phyloP scores from a whole-genome alignment of 2,113 vertebrate genomes.

The Tauraco erythrolophus region DNA sequence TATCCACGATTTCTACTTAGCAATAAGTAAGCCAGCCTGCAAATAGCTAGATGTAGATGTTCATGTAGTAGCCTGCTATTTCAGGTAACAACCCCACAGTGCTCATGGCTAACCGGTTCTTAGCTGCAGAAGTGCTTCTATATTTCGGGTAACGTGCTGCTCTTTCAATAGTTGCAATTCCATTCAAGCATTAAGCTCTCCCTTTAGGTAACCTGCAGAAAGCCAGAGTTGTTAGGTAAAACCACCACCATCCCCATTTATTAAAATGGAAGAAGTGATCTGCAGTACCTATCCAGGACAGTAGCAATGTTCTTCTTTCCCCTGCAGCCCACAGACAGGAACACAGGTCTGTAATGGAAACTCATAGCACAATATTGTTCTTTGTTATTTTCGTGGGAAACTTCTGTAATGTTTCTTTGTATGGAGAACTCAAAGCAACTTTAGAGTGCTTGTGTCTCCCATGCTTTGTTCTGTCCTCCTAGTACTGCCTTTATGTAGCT shows the following conservation, averaged over 20 bases:
- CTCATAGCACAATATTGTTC: background rate
- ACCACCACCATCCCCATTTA: background rate
- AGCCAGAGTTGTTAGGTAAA: background rate
- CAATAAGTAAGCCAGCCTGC: background rate
- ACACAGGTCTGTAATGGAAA: background rate
- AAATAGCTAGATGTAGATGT: background rate
- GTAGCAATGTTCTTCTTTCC: background rate
- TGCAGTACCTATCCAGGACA: background rate
- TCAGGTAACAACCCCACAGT: background rate
- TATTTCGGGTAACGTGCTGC: background rate
- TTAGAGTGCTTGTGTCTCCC: background rate
- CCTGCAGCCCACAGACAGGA: background rate
- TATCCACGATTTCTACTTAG: background rate
- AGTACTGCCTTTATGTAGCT: background rate
- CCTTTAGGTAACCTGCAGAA: background rate
- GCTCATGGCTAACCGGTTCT: background rate
- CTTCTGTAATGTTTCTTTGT: conserved; percentile 7
- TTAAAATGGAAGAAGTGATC: background rate
- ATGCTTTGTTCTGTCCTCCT: background rate
- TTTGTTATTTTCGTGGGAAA: background rate
- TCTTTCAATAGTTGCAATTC: background rate
- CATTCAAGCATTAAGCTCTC: background rate
- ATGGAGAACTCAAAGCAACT: background rate
- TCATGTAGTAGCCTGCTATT: background rate
- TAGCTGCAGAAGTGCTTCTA: background rate